phyloP scores from a whole-genome alignment of 2,888 invertebrate species.

The Spisula subtruncata region DNA sequence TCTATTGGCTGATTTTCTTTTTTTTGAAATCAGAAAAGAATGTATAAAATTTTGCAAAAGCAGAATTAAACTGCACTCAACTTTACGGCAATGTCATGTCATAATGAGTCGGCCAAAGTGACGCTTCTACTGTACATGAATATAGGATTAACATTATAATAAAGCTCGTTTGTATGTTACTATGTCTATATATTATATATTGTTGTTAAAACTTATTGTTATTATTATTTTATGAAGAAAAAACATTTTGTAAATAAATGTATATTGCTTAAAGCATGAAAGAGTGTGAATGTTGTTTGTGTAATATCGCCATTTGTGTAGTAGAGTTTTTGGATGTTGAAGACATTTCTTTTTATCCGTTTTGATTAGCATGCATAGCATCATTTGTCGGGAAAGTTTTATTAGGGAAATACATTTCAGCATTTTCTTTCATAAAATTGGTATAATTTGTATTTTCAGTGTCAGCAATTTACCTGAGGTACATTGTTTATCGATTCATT shows the following conservation, averaged over 20 bases:
- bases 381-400: not conserved
- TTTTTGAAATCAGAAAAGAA: too few relatives aligned
- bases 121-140: too few relatives aligned
- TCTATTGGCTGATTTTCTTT: too few relatives aligned
- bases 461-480: too few relatives aligned
- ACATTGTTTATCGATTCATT: too few relatives aligned
- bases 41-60: too few relatives aligned
- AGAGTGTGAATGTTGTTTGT: slow-evolving; percentile 2
- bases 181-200: not conserved
- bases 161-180: not conserved
- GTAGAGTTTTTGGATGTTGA: not conserved
- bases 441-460: too few relatives aligned
- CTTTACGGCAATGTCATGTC: too few relatives aligned
- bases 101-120: too few relatives aligned
- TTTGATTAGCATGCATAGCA: not conserved
- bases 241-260: slow-evolving; percentile 1
- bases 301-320: not conserved
- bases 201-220: not conserved
- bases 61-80: too few relatives aligned
- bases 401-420: not conserved
- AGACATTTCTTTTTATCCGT: not conserved
- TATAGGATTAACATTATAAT: too few relatives aligned
- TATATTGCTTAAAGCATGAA: slow-evolving; percentile 16
- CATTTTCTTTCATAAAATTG: not conserved
- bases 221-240: not conserved